A percentile compares a stretch with the other conserved stretches of the same genome.
These are phyloP conservation scores for Probosciger aterrimus DNA, from an alignment of 2,113 vertebrate genomes.

Conservation along the genomic window DNA sequence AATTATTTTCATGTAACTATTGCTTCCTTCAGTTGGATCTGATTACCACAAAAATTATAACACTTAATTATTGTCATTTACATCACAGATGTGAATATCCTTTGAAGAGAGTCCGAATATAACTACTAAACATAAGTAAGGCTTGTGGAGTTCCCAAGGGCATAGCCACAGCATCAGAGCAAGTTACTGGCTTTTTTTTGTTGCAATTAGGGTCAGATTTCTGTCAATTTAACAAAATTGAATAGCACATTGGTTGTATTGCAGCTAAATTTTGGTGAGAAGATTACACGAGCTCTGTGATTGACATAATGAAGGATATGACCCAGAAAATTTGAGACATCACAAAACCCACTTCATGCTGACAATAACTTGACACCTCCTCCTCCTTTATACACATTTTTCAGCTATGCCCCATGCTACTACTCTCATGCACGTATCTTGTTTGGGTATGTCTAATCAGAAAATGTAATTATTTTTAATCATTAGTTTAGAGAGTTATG, in stretches of 20 bases:
- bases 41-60: not conserved
- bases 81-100: not conserved
- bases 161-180: not conserved
- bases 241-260: not conserved
- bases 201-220: not conserved
- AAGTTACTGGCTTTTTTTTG: not conserved
- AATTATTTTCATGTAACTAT: not conserved
- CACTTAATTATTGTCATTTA: not conserved
- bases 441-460: not conserved
- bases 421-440: not conserved
- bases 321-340: not conserved
- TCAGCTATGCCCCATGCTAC: not conserved
- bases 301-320: not conserved
- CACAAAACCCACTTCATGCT: not conserved
- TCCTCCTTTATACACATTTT: not conserved
- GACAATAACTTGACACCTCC: not conserved
- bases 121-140: not conserved
- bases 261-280: not conserved
- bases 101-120: not conserved
- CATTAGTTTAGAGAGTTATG: not conserved
- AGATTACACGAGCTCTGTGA: not conserved
- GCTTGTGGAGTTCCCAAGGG: not conserved
- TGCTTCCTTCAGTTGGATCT: not conserved
- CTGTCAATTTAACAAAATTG: not conserved
- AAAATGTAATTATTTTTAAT: not conserved